Conservation (phyloP, 2,888 invertebrate species). For the Acrobasis consociella region DNA sequence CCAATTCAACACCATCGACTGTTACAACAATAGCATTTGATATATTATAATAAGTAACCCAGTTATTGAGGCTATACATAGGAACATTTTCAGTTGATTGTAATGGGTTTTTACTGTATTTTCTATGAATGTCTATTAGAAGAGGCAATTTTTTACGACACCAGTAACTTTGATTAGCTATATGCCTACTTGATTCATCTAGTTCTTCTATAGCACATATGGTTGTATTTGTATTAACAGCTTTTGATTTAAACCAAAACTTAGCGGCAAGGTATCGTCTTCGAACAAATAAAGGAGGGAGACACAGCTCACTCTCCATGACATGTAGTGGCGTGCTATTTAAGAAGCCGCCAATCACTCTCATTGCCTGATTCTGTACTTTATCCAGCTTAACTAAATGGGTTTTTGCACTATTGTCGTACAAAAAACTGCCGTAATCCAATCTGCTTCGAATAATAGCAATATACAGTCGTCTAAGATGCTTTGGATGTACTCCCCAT, state of each 20-base stretch:
- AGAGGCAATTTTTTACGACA: conserved; percentile 1
- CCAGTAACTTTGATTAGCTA: background rate
- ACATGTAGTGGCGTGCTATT: conserved; percentile 33
- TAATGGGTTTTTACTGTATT: background rate
- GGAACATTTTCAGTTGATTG: background rate
- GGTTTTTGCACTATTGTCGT: conserved; percentile 28
- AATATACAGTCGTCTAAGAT: conserved; percentile 36
- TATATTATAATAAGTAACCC: background rate
- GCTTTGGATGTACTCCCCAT: conserved; percentile 37
- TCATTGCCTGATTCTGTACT: conserved; percentile 34
- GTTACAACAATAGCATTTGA: background rate
- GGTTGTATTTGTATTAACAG: background rate
- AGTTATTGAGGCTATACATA: background rate
- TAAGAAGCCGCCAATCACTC: conserved; percentile 35
- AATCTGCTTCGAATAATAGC: conserved; percentile 37
- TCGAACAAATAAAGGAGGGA: conserved; percentile 30
- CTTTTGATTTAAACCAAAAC: conserved; percentile 11
- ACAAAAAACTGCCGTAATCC: conserved; percentile 35
- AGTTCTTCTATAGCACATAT: background rate
- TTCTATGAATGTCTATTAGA: background rate
- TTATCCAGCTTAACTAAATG: conserved; percentile 32
- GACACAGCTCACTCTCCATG: conserved; percentile 33
- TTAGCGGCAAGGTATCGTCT: conserved; percentile 30
- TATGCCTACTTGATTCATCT: background rate
- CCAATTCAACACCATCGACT: background rate